A percentile compares a stretch with the other conserved stretches of the same genome.
phyloP scores from a whole-genome alignment of 2,797 vertebrate species.

The Tokudaia muenninki region DNA sequence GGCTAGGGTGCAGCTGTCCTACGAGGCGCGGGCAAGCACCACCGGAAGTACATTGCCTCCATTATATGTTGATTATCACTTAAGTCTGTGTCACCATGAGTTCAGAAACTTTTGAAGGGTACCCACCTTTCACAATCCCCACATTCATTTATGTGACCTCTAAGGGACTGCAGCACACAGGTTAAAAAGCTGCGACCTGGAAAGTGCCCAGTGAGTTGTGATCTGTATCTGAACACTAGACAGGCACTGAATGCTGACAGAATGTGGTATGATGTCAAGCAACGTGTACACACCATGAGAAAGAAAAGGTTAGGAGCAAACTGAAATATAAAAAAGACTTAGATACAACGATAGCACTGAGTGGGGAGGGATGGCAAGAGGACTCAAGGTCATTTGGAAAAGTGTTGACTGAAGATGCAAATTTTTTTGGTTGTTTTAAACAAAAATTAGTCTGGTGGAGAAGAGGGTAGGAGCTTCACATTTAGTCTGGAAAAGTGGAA shows the following conservation, averaged over 20 bases:
- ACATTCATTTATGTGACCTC: neutral
- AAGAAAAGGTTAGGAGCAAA: neutral
- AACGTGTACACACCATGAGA: neutral
- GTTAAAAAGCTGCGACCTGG: neutral
- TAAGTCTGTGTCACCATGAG: neutral
- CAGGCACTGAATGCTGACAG: accelerated
- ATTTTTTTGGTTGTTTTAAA: neutral
- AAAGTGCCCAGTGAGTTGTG: neutral
- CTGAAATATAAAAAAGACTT: neutral
- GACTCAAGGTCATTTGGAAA: neutral
- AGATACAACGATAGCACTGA: neutral
- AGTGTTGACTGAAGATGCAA: neutral
- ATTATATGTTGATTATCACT: neutral
- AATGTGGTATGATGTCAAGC: neutral
- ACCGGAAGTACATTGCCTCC: neutral
- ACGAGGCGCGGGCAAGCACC: accelerated
- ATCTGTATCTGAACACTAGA: neutral
- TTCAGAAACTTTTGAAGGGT: neutral
- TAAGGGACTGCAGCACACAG: neutral
- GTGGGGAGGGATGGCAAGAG: neutral
- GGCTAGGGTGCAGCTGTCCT: too few relatives aligned
- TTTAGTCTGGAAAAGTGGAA: neutral
- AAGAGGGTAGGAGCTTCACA: neutral
- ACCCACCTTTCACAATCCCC: neutral
- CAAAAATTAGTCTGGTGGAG: neutral